Evolutionary conservation across 2,888 invertebrate species (phyloP).

Genomic region (Keiferia lycopersicella): DNA sequence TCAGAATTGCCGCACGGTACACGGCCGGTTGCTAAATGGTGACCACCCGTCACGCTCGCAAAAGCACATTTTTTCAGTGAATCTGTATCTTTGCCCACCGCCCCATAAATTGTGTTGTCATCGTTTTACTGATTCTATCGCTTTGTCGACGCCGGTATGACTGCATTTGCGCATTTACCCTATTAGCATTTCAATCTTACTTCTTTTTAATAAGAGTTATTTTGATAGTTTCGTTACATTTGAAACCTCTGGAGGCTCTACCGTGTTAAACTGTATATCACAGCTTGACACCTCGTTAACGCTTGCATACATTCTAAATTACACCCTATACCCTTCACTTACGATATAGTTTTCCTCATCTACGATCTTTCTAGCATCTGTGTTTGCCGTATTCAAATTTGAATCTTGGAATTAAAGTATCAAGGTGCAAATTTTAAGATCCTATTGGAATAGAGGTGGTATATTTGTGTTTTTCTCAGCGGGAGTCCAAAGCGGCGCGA

Average conservation of each 20-base stretch:
- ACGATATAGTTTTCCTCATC: neutral
- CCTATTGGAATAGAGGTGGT: conserved; percentile 20
- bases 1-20: neutral
- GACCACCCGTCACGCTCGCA: conserved; percentile 19
- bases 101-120: conserved; percentile 55
- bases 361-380: neutral
- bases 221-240: conserved; percentile 8
- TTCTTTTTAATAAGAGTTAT: conserved; percentile 32
- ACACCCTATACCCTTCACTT: neutral
- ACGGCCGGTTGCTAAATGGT: neutral
- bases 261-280: conserved; percentile 65
- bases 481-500: conserved; percentile 57
- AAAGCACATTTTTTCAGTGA: conserved; percentile 38
- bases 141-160: conserved; percentile 40
- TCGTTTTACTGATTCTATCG: conserved; percentile 52
- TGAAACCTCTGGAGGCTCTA: conserved; percentile 50
- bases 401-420: neutral
- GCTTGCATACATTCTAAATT: neutral
- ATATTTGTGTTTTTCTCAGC: conserved; percentile 48
- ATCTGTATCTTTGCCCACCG: conserved; percentile 27
- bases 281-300: conserved; percentile 62
- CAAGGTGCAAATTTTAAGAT: neutral
- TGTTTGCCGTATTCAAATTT: neutral
- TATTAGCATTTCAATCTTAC: conserved; percentile 35
- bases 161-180: conserved; percentile 28